These are phyloP conservation scores for Girardinus metallicus DNA, from an alignment of 2,797 vertebrate species.

Conservation along the genomic window DNA sequence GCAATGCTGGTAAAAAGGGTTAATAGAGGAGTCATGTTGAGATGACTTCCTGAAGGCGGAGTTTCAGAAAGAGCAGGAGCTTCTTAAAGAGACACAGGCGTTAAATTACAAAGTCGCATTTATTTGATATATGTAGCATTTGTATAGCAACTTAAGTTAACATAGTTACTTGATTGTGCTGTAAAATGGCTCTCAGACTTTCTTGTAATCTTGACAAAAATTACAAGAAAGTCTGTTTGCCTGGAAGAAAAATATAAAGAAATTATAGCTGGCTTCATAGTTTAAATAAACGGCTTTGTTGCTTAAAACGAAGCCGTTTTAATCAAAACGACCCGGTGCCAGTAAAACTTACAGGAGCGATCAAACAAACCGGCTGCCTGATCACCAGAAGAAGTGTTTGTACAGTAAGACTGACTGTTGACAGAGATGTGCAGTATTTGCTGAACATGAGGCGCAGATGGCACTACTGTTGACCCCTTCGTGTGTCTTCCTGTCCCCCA, in stretches of 20 bases:
- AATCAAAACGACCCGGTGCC: conserved; percentile 20
- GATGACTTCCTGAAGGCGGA: no score
- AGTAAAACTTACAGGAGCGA: conserved; percentile 40
- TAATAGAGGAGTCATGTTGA: no score
- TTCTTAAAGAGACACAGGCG: no score
- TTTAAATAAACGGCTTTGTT: not conserved
- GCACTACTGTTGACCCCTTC: conserved; percentile 77
- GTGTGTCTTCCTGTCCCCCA: conserved; percentile 80
- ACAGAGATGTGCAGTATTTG: conserved; percentile 59
- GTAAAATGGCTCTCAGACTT: no score
- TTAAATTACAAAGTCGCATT: no score
- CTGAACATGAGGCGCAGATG: conserved; percentile 71
- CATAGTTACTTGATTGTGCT: no score
- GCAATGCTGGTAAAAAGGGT: no score
- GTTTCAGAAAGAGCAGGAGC: no score
- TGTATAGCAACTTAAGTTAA: no score
- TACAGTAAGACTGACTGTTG: conserved; percentile 52
- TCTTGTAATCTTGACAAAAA: no score
- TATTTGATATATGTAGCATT: no score
- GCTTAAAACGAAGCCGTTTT: not conserved
- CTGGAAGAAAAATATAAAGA: not conserved
- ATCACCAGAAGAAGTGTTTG: conserved; percentile 33
- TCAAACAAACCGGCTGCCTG: conserved; percentile 45
- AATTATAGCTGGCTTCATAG: not conserved
- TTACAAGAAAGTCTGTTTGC: not conserved